These are phyloP conservation scores for Tenodera sinensis DNA, from an alignment of 2,888 invertebrate genomes.

Conservation along the genomic window DNA sequence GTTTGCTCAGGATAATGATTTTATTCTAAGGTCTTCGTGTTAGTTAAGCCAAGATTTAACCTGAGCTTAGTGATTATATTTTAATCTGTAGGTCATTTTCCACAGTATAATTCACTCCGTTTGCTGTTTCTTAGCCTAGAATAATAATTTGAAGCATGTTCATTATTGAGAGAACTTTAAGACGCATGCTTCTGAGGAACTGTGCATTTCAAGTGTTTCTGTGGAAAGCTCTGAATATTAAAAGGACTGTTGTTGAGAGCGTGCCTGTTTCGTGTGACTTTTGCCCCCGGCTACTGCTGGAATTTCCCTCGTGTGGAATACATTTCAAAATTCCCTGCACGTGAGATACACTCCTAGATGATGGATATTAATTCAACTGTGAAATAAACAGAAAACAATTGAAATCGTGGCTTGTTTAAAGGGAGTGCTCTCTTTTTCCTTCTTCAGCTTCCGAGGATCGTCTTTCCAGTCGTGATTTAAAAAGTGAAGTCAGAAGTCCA, in stretches of 20 bases:
- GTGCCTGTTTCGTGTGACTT: background rate
- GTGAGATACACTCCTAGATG: background rate
- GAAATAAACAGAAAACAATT: slow-evolving; percentile 6
- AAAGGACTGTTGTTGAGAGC: background rate
- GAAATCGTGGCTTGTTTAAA: slow-evolving; percentile 8
- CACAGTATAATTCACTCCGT: no score
- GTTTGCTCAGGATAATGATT: no score
- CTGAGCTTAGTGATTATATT: no score
- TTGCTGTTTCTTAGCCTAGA: no score
- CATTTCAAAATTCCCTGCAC: background rate
- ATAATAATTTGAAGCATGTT: no score
- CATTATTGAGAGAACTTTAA: background rate
- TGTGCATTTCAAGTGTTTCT: background rate
- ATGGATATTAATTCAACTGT: background rate
- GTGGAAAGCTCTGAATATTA: background rate
- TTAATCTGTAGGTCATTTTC: no score
- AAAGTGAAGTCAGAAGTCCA: background rate
- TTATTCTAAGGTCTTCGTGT: no score
- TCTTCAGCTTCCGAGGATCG: background rate
- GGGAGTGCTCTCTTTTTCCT: background rate
- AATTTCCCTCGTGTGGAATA: background rate
- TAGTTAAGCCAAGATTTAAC: no score
- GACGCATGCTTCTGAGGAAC: background rate
- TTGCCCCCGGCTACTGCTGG: background rate
- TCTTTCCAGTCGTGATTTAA: background rate